These are phyloP conservation scores for Calephelis virginiensis DNA, from an alignment of 1,140 invertebrate genomes.

Conservation along the genomic window DNA sequence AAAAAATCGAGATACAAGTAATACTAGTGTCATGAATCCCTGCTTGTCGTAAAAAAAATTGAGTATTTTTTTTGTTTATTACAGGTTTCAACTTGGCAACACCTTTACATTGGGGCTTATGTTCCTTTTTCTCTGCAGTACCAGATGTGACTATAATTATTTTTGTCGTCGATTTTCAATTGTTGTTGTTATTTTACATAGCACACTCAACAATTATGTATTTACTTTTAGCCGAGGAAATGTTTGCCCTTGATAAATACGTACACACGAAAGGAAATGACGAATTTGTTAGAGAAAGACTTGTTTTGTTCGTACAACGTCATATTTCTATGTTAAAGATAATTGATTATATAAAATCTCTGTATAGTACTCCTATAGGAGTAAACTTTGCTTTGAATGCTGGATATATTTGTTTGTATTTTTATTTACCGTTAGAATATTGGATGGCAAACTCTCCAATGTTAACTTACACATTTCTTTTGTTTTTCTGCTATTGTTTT, in stretches of 20 bases:
- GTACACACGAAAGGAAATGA: not conserved
- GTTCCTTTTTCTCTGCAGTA: not conserved
- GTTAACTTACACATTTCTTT: conserved; percentile 52
- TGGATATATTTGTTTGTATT: conserved; percentile 51
- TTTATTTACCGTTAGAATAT: conserved; percentile 50
- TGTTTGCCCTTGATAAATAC: not conserved
- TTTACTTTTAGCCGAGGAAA: conserved; percentile 2
- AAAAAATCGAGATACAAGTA: too few relatives aligned
- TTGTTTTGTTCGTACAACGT: conserved; percentile 34
- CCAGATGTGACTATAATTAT: conserved; percentile 6
- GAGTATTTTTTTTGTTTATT: not conserved
- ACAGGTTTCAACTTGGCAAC: not conserved
- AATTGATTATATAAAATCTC: conserved; percentile 41
- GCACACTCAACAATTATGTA: not conserved
- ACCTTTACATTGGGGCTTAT: not conserved
- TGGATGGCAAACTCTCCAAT: conserved; percentile 51
- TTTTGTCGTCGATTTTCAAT: not conserved
- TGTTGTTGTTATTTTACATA: not conserved
- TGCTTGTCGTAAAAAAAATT: too few relatives aligned
- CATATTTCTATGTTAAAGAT: conserved; percentile 45
- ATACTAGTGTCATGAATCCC: too few relatives aligned
- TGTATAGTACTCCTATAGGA: conserved; percentile 59
- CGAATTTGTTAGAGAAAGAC: not conserved
- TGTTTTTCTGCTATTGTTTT: conserved; percentile 64
- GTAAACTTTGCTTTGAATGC: conserved; percentile 58